Conservation (phyloP, 2,113 vertebrate species). For the Callopanchax toddi region DNA sequence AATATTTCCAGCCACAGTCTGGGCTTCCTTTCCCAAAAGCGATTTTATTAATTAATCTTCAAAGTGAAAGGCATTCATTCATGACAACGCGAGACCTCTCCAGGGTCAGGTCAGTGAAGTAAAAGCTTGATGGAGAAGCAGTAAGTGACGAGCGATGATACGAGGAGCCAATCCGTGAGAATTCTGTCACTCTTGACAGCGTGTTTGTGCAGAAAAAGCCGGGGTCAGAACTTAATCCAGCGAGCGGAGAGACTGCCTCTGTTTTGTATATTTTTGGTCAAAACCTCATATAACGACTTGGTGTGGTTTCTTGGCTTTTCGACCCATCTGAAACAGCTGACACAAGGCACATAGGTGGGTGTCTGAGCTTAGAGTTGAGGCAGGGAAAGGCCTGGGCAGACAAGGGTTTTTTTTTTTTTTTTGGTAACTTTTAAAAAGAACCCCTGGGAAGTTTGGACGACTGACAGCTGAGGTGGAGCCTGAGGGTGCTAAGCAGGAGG, state of each 20-base stretch:
- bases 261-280: constrained; percentile 45
- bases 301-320: constrained; percentile 68
- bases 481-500: constrained; percentile 57
- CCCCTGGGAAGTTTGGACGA: constrained; percentile 68
- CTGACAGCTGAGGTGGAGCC: constrained; percentile 71
- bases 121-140: constrained; percentile 28
- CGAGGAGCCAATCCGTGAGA: constrained; percentile 26
- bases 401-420: constrained; percentile 54
- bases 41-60: constrained; percentile 51
- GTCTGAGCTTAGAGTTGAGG: constrained; percentile 66
- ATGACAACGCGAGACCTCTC: constrained; percentile 41
- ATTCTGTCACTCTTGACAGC: constrained; percentile 39
- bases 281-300: constrained; percentile 51
- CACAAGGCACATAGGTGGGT: constrained; percentile 66
- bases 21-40: constrained; percentile 37
- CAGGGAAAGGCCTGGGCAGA: constrained; percentile 50
- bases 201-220: constrained; percentile 42
- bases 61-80: constrained; percentile 44
- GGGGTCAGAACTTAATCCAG: constrained; percentile 39
- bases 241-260: constrained; percentile 38
- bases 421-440: constrained; percentile 64
- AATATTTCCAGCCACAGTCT: constrained; percentile 43
- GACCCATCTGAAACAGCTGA: constrained; percentile 73
- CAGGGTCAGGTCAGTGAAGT: constrained; percentile 51
- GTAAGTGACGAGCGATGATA: constrained; percentile 23